These are phyloP conservation scores for Mesopsocus fuscifrons DNA, from an alignment of 2,888 invertebrate species.

Conservation along the genomic window DNA sequence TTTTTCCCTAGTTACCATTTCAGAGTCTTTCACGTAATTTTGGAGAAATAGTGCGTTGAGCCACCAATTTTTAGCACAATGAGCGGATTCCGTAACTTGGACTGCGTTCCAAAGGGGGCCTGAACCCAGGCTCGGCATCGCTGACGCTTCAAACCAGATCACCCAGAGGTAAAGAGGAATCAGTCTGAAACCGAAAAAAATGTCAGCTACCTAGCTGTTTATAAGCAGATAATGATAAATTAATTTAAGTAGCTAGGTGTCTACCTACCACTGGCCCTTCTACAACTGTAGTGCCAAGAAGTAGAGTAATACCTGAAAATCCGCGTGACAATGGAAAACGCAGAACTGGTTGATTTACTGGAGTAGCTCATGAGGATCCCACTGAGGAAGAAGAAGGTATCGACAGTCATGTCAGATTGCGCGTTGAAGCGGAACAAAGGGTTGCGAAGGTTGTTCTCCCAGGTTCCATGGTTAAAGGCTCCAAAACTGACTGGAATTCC, in stretches of 20 bases:
- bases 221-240: too few relatives aligned
- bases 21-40: conserved; percentile 35
- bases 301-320: too few relatives aligned
- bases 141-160: conserved; percentile 33
- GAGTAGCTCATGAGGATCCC: conserved; percentile 37
- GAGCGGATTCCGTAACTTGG: conserved; percentile 27
- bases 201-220: too few relatives aligned
- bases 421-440: conserved; percentile 27
- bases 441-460: conserved; percentile 30
- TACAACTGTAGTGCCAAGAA: too few relatives aligned
- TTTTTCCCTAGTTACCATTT: conserved; percentile 30
- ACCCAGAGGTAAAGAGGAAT: conserved; percentile 33
- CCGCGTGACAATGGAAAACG: too few relatives aligned
- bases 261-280: too few relatives aligned
- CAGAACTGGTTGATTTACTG: too few relatives aligned
- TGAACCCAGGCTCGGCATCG: conserved; percentile 32
- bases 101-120: conserved; percentile 38
- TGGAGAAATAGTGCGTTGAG: conserved; percentile 35
- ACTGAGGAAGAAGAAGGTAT: conserved; percentile 39
- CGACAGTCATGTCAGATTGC: conserved; percentile 42
- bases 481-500: conserved; percentile 33
- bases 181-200: conserved; percentile 27
- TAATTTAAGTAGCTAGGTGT: too few relatives aligned
- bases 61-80: conserved; percentile 41
- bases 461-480: conserved; percentile 31